phyloP scores from a whole-genome alignment of 1,140 invertebrate genomes.

The Antheraea mylitta region DNA sequence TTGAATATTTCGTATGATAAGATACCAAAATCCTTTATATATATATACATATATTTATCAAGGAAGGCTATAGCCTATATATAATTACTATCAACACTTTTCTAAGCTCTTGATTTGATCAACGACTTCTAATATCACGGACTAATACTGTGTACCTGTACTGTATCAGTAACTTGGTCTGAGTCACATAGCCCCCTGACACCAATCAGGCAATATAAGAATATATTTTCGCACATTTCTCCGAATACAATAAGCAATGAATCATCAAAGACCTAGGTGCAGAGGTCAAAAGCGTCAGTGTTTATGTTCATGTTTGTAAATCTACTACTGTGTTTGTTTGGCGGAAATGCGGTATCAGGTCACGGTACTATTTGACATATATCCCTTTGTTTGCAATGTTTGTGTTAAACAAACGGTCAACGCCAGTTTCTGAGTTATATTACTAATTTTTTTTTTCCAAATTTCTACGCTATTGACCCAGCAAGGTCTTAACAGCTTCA shows the following conservation, averaged over 20 bases:
- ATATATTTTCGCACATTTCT: neutral
- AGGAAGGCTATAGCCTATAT: no score
- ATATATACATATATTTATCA: no score
- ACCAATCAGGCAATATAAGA: neutral
- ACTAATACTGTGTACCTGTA: no score
- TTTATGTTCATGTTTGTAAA: constrained; percentile 1
- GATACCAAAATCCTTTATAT: no score
- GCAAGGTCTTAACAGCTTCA: no score
- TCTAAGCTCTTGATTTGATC: no score
- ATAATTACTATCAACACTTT: no score
- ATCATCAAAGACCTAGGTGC: neutral
- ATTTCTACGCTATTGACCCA: no score
- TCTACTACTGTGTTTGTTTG: neutral
- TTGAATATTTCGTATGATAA: no score
- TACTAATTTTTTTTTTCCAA: no score
- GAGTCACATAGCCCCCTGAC: neutral
- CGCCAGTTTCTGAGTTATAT: constrained; percentile 2
- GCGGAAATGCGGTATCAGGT: neutral
- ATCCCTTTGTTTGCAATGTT: constrained; percentile 15
- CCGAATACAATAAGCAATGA: neutral
- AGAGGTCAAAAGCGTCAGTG: neutral
- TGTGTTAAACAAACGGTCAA: constrained; percentile 13
- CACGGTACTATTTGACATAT: neutral
- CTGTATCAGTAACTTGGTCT: neutral
- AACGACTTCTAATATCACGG: no score